Evolutionary conservation across 2,888 invertebrate species (phyloP), one percentile per base, ranked within the genome.

Genomic region (Drosophila ustulata): DNA sequence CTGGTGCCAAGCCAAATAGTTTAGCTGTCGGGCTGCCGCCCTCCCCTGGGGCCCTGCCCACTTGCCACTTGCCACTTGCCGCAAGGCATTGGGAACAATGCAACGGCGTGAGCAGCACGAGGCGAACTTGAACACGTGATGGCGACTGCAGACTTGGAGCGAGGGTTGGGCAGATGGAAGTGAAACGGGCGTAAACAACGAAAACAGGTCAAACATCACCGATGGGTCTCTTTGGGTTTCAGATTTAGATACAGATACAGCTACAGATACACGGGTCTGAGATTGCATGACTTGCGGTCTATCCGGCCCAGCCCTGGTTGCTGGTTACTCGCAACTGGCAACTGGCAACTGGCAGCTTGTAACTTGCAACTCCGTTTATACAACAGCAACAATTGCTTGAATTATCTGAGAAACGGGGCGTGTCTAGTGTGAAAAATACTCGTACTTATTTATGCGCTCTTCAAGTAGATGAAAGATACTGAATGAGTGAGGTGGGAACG

Each of bases 151-250:
- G 46, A 26, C 18, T 23, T 34, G 9, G 52, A 8, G 11, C 37
- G 37, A 28, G 47, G 28, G 26, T 7, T 41, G 64, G 37, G 69
- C 65, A 78, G 46, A 34, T 71, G 67, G 77, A 69, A 72, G 50
- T 63, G 46, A 63, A 65, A 45, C 49, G 57, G 49, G 66, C 73
- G 75, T 61, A 81, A 81, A 78, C 55, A 83, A 70, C 67, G 70
- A 78, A 83, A 89, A 89, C 79, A 88, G 83, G 83, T 84, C 89
- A 89, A 86, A 85, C 79, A 87, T 50, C 66, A 62, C 66, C 52
- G 58, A 66, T 76, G 71, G 58, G 68, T 66, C 64, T 65, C 62
- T 59, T 56, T 47, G 30, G 45, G 43, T 23, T 53, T 45, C 37
- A 37, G 37, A 37, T 37, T 41, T 4, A 25, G 45, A 45, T 45